Evolutionary conservation across 2,888 invertebrate genomes (phyloP), one percentile per base, ranked within the genome.

Genomic region (Troides aeacus): DNA sequence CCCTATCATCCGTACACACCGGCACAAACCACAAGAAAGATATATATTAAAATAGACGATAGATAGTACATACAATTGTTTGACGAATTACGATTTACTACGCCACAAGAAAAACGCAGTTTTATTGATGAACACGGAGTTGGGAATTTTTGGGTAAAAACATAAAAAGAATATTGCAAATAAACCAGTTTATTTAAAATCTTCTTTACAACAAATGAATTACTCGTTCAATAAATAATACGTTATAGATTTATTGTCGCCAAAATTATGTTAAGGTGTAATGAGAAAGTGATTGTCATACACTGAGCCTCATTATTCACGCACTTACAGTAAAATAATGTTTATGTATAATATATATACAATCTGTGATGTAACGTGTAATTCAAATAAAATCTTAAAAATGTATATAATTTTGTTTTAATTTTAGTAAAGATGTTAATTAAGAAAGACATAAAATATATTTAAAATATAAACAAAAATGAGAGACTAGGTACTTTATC

Each of bases 1-100:
- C 92, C 92, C 0, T 92, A 90, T 73, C 92, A 92, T 71, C 92
- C 92, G 1, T 92, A 82, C 71, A 90, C 90, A 21, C 92, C 92
- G 12, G 83, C 82, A 66, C 90, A 90, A 76, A 87, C 87, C 0
- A 85, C 90, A 10, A 84, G 92, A 75, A 92, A 91, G 81, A 85
- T 92, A 50, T 78, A 85, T 71, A 73, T 88, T 46, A 80, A 81
- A 68, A 72, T 76, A 58, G 86, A 89, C 64, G 82, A 87, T 64
- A 85, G 84, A 64, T 68, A 69, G 50, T 18, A 18, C 17, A 50
- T 50, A 50, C 17, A 50, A 17, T 18, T 17, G 50, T 4, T 18
- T 50, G 50, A 50, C 15, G 18, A 17, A 50, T 18, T 50, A 50
- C 18, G 50, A 50, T 50, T 50, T 50, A 50, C 15, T 50, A 50